Conservation (phyloP, 1,140 invertebrate genomes). For the Trichonephila inaurata region DNA sequence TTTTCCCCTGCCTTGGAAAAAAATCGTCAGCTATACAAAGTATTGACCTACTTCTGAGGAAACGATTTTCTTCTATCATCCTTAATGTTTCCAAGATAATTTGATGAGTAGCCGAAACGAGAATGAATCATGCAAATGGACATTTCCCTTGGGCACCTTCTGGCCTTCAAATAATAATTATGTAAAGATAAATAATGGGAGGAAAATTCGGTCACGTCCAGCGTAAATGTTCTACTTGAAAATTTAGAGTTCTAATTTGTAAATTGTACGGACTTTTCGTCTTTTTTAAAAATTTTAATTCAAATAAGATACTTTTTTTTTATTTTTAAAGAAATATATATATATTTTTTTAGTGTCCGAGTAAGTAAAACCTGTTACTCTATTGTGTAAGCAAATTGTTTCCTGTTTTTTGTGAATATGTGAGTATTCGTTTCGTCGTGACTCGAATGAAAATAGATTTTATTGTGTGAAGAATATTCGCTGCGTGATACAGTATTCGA, state of each 20-base stretch:
- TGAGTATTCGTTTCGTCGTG: neutral
- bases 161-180: neutral
- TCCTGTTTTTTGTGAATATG: neutral
- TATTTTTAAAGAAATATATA: neutral
- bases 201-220: neutral
- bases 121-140: conserved; percentile 4
- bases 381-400: neutral
- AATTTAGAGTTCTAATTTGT: neutral
- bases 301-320: neutral
- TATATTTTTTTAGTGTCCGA: too few relatives aligned
- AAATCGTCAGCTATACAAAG: neutral
- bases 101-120: neutral
- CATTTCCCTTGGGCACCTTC: neutral
- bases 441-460: neutral
- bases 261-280: neutral
- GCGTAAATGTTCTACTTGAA: neutral
- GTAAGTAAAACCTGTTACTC: neutral
- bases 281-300: neutral
- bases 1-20: neutral
- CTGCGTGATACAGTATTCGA: neutral
- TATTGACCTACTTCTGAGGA: neutral
- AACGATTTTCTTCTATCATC: neutral
- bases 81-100: neutral
- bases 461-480: neutral
- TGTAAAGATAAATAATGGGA: neutral